Percentiles rank a stretch among this genome's conserved stretches.
Evolutionary conservation across 2,888 invertebrate genomes (phyloP).

Genomic region (Aporophyla nigra): DNA sequence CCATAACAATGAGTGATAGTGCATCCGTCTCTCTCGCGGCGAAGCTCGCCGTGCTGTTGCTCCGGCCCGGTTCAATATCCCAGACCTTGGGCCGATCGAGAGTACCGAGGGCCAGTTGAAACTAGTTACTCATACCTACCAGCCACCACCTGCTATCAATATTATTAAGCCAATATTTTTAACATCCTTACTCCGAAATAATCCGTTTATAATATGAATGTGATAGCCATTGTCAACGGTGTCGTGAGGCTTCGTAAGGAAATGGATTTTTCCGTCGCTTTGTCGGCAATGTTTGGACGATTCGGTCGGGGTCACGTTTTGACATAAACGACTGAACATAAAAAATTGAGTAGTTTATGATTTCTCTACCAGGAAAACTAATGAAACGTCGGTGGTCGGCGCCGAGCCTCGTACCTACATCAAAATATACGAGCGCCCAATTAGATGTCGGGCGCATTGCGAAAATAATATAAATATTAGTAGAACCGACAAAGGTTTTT

Average conservation of each 20-base stretch:
- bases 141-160: conserved; percentile 86
- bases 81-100: conserved; percentile 89
- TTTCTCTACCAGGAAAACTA: conserved; percentile 89
- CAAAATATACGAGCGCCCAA: conserved; percentile 86
- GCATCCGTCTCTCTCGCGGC: conserved; percentile 88
- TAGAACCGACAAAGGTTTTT: conserved; percentile 91
- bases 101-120: conserved; percentile 82
- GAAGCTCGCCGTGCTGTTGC: conserved; percentile 86
- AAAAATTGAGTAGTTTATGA: conserved; percentile 86
- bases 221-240: conserved; percentile 51
- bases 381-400: conserved; percentile 87
- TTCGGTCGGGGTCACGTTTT: conserved; percentile 81
- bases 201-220: conserved; percentile 46
- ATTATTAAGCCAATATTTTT: conserved; percentile 83
- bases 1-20: conserved; percentile 90
- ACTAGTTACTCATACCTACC: conserved; percentile 86
- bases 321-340: conserved; percentile 83
- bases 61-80: conserved; percentile 90
- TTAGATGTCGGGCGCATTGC: conserved; percentile 90
- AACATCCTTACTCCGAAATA: conserved; percentile 64
- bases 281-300: conserved; percentile 74
- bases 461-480: conserved; percentile 91
- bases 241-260: conserved; percentile 70
- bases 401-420: conserved; percentile 82
- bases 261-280: conserved; percentile 81